Evolutionary conservation across 35 echinoderm and acorn worm genomes (phyloP), one percentile per base, ranked within the genome.

Genomic region (Patiria miniata): DNA sequence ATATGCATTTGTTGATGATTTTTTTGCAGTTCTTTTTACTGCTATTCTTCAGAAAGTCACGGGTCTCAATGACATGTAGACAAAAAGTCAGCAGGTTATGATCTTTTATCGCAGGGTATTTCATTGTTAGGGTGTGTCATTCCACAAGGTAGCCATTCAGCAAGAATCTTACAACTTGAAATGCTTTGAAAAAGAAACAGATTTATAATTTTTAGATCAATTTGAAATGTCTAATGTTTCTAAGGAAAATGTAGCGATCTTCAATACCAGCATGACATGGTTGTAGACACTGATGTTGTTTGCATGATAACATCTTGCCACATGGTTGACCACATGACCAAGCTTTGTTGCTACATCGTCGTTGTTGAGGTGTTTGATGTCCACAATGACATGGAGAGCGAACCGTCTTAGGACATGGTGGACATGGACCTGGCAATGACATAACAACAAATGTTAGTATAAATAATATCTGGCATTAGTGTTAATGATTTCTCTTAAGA

Each of bases 251-350:
- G 23, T 80, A 10, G 17, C 23, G 34, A 5, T 30, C 8, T 7
- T 80, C 7, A 28, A 44, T 65, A 99, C 96, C 96, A 87, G 68
- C 53, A 90, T 99, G 96, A 52, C 96, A 99, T 44, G 82, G 86
- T 84, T 79, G 37, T n/a, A 54, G 86, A 55, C 96, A 99, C 14
- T 36, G 39, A 87, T 97, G 95, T 65, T 99, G 96, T 14, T 84
- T 73, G 77, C 96, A 99, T 9, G 61, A 21, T n/a, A 99, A 85
- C 9, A 76, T 36, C 42, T 84, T 81, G 77, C 51, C 51, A 84
- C 96, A 99, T 19, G 52, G 76, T 52, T 94, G 79, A 6, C 93
- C 89, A 90, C 96, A 99, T 15, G 92, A 94, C 96, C 96, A 99
- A 1, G 81, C 68, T 34, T 68, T 89, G 21, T 85, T 86, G 36